Conservation (phyloP, 2,113 vertebrate genomes). For the Grus americana region DNA sequence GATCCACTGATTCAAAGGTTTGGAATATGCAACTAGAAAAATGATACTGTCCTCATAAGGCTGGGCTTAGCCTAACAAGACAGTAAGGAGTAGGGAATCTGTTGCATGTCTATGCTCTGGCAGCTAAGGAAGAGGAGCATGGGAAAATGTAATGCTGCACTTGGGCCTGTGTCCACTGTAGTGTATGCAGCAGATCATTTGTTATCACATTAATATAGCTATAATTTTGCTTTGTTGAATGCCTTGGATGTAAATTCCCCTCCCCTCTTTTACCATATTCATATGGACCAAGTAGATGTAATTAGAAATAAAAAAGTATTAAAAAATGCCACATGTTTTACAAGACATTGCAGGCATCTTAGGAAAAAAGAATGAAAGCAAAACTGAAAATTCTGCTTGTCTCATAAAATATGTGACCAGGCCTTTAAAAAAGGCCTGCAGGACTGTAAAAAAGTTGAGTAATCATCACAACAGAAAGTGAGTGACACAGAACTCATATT, state of each 20-base stretch:
- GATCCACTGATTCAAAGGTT: background rate
- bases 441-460: background rate
- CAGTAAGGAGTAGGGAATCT: background rate
- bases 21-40: background rate
- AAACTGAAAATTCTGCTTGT: background rate
- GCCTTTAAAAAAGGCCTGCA: background rate
- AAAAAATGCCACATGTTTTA: background rate
- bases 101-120: background rate
- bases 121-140: background rate
- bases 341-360: background rate
- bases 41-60: background rate
- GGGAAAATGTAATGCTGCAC: background rate
- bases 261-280: background rate
- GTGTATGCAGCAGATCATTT: background rate
- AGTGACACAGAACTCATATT: background rate
- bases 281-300: background rate
- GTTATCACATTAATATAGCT: background rate
- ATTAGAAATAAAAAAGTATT: background rate
- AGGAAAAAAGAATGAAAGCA: background rate
- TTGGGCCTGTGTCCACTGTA: background rate
- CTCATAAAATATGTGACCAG: background rate
- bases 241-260: background rate
- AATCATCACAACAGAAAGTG: background rate
- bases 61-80: background rate
- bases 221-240: background rate